Evolutionary conservation across 2,113 vertebrate genomes (phyloP).

Genomic region (Andinoacara biseriatus): DNA sequence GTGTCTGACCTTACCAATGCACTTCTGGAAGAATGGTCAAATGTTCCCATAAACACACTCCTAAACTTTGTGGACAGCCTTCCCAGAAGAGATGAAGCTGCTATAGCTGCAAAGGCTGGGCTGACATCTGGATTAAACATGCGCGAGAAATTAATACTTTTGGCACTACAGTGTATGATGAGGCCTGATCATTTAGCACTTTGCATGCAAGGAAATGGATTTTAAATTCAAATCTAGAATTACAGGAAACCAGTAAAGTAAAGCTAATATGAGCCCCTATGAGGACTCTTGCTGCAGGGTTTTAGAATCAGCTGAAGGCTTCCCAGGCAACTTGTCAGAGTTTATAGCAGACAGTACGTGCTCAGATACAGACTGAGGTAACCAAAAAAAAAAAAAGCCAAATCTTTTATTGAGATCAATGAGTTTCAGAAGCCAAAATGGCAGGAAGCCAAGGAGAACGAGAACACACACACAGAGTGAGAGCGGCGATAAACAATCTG

Average conservation of each 20-base stretch:
- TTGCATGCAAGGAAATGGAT: background rate
- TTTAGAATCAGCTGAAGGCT: background rate
- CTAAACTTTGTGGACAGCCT: too few species aligned
- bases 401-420: background rate
- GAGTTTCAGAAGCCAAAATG: background rate
- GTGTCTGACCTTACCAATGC: too few species aligned
- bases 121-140: too few species aligned
- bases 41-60: too few species aligned
- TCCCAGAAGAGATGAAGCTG: too few species aligned
- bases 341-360: background rate
- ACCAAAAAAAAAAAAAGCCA: background rate
- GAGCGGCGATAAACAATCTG: background rate
- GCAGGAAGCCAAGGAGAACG: background rate
- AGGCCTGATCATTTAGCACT: background rate
- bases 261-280: background rate
- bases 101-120: too few species aligned
- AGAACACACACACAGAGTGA: background rate
- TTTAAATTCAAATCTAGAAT: too few species aligned
- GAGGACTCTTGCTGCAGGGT: background rate
- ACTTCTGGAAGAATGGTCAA: too few species aligned
- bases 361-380: background rate
- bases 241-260: background rate
- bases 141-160: too few species aligned
- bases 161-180: too few species aligned
- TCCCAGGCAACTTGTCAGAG: background rate